Conservation (phyloP, 2,888 invertebrate genomes). For the Phengaris alcon region DNA sequence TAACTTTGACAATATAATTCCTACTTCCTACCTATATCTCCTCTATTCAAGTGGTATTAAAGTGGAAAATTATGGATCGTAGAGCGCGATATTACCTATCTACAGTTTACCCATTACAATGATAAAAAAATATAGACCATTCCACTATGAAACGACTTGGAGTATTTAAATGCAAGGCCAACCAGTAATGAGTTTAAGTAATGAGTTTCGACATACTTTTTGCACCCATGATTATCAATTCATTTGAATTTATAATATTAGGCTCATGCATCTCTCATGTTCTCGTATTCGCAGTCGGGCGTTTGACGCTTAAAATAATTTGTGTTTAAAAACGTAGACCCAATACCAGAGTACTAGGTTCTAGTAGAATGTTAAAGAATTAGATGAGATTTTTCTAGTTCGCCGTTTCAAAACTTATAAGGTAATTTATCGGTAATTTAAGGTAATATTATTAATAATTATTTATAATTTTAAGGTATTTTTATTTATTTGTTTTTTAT, state of each 20-base stretch:
- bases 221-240: slow-evolving; percentile 11
- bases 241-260: slow-evolving; percentile 17
- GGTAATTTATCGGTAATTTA: no score
- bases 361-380: no score
- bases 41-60: slow-evolving; percentile 10
- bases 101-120: neutral
- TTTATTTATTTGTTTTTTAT: no score
- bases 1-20: neutral
- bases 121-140: slow-evolving; percentile 9
- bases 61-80: slow-evolving; percentile 16
- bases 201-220: slow-evolving; percentile 14
- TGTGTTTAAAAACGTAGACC: no score
- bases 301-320: no score
- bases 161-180: slow-evolving; percentile 14
- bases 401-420: no score
- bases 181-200: neutral
- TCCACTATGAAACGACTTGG: neutral
- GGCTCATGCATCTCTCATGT: neutral
- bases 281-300: neutral
- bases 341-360: no score
- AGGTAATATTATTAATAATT: no score
- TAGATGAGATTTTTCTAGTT: neutral
- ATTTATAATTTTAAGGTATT: no score
- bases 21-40: neutral
- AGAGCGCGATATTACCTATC: slow-evolving; percentile 1